Evolutionary conservation across 2,888 invertebrate genomes (phyloP).

Genomic region (Drosophila nr. perissopoda): DNA sequence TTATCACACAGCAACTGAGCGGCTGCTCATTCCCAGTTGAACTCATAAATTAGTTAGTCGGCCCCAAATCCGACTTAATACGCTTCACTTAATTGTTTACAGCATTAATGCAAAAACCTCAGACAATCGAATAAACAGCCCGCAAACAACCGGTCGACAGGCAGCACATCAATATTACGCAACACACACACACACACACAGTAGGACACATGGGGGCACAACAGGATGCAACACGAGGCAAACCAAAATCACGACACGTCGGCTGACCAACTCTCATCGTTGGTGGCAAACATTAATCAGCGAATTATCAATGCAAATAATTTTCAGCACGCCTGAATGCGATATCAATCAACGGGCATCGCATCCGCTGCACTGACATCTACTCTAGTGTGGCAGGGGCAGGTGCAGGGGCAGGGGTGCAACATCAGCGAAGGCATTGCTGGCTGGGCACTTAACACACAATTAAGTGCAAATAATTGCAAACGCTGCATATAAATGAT

Average conservation of each 20-base stretch:
- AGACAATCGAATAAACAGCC: conserved; percentile 76
- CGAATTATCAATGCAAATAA: conserved; percentile 82
- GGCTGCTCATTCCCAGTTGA: conserved; percentile 3
- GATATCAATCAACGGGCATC: conserved; percentile 82
- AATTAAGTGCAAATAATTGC: conserved; percentile 84
- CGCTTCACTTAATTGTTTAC: conserved; percentile 81
- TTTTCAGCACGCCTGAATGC: conserved; percentile 81
- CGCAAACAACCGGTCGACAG: conserved; percentile 20
- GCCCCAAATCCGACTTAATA: conserved; percentile 76
- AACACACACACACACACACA: conserved; percentile 15
- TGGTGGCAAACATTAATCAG: conserved; percentile 81
- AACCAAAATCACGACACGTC: conserved; percentile 73
- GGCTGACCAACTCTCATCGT: conserved; percentile 47
- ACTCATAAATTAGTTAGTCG: conserved; percentile 73
- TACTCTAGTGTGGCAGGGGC: conserved; percentile 1
- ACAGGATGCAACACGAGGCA: conserved; percentile 53
- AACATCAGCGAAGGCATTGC: conserved; percentile 43
- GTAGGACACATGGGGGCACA: conserved; percentile 17
- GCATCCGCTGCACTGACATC: conserved; percentile 69
- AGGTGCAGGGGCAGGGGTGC: background rate
- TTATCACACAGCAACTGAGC: conserved; percentile 11
- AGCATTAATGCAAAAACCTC: conserved; percentile 80
- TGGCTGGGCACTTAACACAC: conserved; percentile 82
- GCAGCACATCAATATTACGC: conserved; percentile 65
- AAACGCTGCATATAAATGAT: conserved; percentile 83